Evolutionary conservation across 2,888 invertebrate species (phyloP).

Genomic region (Heteropelma amictum): DNA sequence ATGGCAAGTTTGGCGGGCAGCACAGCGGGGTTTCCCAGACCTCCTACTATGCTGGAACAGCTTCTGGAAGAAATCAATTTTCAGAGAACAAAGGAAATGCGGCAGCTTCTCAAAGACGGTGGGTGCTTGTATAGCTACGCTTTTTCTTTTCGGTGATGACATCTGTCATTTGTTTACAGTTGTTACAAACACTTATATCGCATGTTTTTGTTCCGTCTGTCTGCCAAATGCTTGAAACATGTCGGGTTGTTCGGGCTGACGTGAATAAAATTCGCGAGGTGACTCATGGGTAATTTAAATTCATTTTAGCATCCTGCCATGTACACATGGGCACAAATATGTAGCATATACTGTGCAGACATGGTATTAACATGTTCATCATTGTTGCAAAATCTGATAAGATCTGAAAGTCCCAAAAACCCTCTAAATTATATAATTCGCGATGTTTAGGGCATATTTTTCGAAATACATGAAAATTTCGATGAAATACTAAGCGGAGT

Average conservation of each 20-base stretch:
- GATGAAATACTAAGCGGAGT: too few relatives aligned
- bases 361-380: too few relatives aligned
- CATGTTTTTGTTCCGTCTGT: neutral
- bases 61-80: conserved; percentile 94
- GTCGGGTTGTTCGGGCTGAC: neutral
- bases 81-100: conserved; percentile 94
- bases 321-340: too few relatives aligned
- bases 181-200: too few relatives aligned
- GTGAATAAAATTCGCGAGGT: neutral
- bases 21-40: conserved; percentile 75
- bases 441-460: too few relatives aligned
- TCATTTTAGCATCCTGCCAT: too few relatives aligned
- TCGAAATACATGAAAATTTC: too few relatives aligned
- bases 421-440: too few relatives aligned
- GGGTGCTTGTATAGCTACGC: conserved; percentile 59
- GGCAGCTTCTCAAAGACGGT: conserved; percentile 93
- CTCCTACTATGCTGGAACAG: conserved; percentile 89
- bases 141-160: neutral
- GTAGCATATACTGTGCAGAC: too few relatives aligned
- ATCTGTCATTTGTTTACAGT: neutral
- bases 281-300: conserved; percentile 32
- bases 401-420: too few relatives aligned
- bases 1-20: conserved; percentile 74
- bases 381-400: too few relatives aligned
- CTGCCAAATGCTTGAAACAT: too few relatives aligned